Evolutionary conservation across 2,888 invertebrate genomes (phyloP).

Genomic region (Stenodera caucasica): DNA sequence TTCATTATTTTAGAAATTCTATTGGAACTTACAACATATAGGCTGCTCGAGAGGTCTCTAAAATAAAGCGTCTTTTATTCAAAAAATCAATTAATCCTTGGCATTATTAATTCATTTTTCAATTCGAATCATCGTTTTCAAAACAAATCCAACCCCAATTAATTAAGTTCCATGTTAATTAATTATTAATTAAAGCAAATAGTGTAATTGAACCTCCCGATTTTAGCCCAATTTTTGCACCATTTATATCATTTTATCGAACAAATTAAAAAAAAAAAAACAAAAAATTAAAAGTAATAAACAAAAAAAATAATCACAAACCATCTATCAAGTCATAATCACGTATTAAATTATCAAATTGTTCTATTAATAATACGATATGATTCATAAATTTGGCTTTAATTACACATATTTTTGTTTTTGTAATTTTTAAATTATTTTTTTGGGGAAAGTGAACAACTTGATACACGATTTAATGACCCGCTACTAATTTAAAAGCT

Average conservation of each 20-base stretch:
- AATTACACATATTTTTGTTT: too few relatives aligned
- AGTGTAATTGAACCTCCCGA: slow-evolving; percentile 29
- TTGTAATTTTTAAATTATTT: too few relatives aligned
- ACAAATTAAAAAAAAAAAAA: too few relatives aligned
- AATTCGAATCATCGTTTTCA: slow-evolving; percentile 9
- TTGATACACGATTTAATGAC: slow-evolving; percentile 6
- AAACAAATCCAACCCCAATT: slow-evolving; percentile 4
- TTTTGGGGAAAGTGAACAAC: not conserved
- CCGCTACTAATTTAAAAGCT: not conserved
- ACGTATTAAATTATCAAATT: slow-evolving; percentile 9
- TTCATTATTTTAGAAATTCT: slow-evolving; percentile 47
- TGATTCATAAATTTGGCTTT: slow-evolving; percentile 27
- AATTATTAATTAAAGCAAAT: slow-evolving; percentile 25
- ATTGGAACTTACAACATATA: slow-evolving; percentile 53
- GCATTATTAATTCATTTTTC: slow-evolving; percentile 10
- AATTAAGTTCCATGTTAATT: not conserved
- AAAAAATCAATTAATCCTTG: slow-evolving; percentile 21
- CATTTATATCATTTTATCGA: slow-evolving; percentile 27
- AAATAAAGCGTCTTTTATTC: slow-evolving; percentile 50
- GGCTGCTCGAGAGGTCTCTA: slow-evolving; percentile 45
- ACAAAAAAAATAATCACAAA: slow-evolving; percentile 16
- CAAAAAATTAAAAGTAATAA: not conserved
- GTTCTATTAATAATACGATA: slow-evolving; percentile 36
- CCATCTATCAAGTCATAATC: slow-evolving; percentile 26
- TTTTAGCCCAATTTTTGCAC: slow-evolving; percentile 31